phyloP scores from a whole-genome alignment of 2,888 invertebrate genomes.

The Crepidodera aurea region DNA sequence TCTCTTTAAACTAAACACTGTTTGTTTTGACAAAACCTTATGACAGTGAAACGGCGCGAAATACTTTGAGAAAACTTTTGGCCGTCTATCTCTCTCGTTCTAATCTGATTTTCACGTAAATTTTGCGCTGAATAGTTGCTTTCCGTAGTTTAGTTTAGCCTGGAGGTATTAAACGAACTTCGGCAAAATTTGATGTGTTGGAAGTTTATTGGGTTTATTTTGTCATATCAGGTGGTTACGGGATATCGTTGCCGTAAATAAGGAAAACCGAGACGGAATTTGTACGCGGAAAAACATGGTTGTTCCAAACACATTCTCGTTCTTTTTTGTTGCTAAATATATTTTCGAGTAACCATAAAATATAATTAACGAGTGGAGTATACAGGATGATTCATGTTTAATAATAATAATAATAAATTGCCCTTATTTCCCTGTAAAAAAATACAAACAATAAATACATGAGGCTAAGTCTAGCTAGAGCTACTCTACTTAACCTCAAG shows the following conservation, averaged over 20 bases:
- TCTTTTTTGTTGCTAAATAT: too few relatives aligned
- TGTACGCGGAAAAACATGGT: too few relatives aligned
- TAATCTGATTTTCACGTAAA: conserved; percentile 25
- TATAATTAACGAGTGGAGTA: too few relatives aligned
- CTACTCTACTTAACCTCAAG: too few relatives aligned
- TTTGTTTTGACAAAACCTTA: conserved; percentile 23
- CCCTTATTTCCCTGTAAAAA: too few relatives aligned
- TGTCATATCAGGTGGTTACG: conserved; percentile 10
- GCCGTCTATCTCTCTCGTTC: background rate
- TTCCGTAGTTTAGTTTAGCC: conserved; percentile 17
- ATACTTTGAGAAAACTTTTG: conserved; percentile 26
- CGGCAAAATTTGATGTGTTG: conserved; percentile 20
- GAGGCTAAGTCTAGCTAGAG: too few relatives aligned
- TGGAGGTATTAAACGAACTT: conserved; percentile 18
- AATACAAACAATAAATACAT: too few relatives aligned
- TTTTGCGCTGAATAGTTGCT: conserved; percentile 28
- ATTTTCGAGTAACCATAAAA: too few relatives aligned
- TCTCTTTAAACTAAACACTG: conserved; percentile 27
- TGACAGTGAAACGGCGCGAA: conserved; percentile 19
- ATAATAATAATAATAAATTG: too few relatives aligned
- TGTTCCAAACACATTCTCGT: too few relatives aligned
- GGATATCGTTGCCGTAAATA: background rate
- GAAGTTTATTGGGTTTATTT: conserved; percentile 18
- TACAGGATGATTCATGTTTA: too few relatives aligned
- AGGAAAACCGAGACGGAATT: too few relatives aligned